Base-by-base conservation (phyloP, 2,113 vertebrate genomes). In the Oreochromis aureus region DNA sequence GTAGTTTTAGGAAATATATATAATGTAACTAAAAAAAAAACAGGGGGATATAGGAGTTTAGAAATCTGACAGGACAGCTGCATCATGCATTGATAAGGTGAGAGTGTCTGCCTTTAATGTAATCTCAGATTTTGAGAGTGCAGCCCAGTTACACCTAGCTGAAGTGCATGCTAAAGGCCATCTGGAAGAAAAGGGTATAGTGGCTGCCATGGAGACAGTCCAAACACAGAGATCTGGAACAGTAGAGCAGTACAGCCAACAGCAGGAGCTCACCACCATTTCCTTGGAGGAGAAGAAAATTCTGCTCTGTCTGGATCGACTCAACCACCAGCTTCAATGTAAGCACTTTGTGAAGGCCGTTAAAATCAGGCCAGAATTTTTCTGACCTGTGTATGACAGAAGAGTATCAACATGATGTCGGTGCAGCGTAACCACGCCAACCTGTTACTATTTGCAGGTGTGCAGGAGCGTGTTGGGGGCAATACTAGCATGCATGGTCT, bases 261-360 rank as follows among this genome's bases (percentile, higher is more conserved):
- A 82, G 63, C 85, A 86, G 78, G 88, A 87, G 36, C 84, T 90
- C 59, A 97, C 86, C 44, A 78, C 83, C 6, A 89, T 98, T 7
- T 98, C 98, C 15, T 22, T 96, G 83, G 98, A 98, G 91, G 98
- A 99, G 87, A 94, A 97, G 88, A 97, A 94, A 86, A 95, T 99
- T 66, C 95, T 98, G 8, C 96, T 97, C 22, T 98, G 97, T 81
- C 96, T 99, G 79, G 94, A 97, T 82, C 92, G 5, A 63, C 97
- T 98, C 15, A 95, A 98, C 95, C 95, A 97, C 82, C 96, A 95
- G 86, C 94, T 99, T 73, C 94, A 95, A 63, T 93, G 98, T 98
- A 94, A 97, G 97, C 15, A 12, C 66, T 53, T 63, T 86, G 18
- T 27, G 6, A 15, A 44, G 51, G 16, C 54, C 12, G 15, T 30